phyloP scores from a whole-genome alignment of 2,797 vertebrate species.

The Chelon auratus region DNA sequence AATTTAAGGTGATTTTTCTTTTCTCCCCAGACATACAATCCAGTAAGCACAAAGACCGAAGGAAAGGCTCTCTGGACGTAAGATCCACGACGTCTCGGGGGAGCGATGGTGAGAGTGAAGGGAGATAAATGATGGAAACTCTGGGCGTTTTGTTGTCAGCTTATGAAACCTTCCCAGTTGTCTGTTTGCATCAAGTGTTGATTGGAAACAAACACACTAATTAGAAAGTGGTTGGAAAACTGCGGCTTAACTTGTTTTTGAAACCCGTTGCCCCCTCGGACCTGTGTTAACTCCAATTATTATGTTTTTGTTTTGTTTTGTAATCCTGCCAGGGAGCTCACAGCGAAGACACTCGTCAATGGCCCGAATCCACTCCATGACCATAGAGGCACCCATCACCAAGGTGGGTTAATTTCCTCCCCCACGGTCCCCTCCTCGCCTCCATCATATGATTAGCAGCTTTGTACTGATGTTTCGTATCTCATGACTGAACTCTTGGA shows the following conservation, averaged over 20 bases:
- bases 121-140: slow-evolving; percentile 63
- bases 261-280: neutral
- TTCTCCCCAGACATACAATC: slow-evolving; percentile 88
- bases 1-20: slow-evolving; percentile 30
- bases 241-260: slow-evolving; percentile 28
- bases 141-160: slow-evolving; percentile 33
- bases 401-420: slow-evolving; percentile 86
- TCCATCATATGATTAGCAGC: slow-evolving; percentile 55
- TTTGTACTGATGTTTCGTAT: slow-evolving; percentile 42
- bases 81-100: slow-evolving; percentile 90
- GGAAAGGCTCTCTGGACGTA: slow-evolving; percentile 96
- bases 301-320: slow-evolving; percentile 11
- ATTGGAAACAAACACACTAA: slow-evolving; percentile 48
- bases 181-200: slow-evolving; percentile 59
- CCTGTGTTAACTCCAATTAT: too few species aligned
- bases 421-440: slow-evolving; percentile 15
- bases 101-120: slow-evolving; percentile 90
- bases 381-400: slow-evolving; percentile 98
- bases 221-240: slow-evolving; percentile 40
- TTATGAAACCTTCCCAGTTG: slow-evolving; percentile 53
- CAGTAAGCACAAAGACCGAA: slow-evolving; percentile 93
- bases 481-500: slow-evolving; percentile 63
- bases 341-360: slow-evolving; percentile 96
- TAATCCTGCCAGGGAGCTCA: slow-evolving; percentile 86
- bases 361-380: slow-evolving; percentile 99